Evolutionary conservation across 2,113 vertebrate genomes (phyloP).

Genomic region (Solea senegalensis): DNA sequence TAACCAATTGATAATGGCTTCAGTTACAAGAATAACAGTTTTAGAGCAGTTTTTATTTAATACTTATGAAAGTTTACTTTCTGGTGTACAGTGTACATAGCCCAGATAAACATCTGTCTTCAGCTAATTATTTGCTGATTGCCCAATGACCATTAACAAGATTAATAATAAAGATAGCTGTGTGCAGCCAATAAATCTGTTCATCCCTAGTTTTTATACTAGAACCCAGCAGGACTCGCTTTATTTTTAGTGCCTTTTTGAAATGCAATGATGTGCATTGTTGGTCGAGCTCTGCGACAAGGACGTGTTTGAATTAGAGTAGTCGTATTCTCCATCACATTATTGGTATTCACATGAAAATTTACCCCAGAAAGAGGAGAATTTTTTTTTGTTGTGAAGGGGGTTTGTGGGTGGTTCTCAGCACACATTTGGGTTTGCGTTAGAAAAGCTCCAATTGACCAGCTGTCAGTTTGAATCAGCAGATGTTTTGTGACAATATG

Average conservation of each 20-base stretch:
- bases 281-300: conserved; percentile 1
- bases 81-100: too few relatives aligned
- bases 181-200: too few relatives aligned
- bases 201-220: background rate
- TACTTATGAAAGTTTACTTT: too few relatives aligned
- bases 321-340: conserved; percentile 7
- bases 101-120: too few relatives aligned
- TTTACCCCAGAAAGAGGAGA: conserved; percentile 15
- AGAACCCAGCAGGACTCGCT: conserved; percentile 5
- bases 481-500: conserved; percentile 63
- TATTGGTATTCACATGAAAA: conserved; percentile 22
- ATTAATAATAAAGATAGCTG: too few relatives aligned
- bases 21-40: too few relatives aligned
- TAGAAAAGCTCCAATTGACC: conserved; percentile 60
- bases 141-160: too few relatives aligned
- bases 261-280: conserved; percentile 11
- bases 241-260: conserved; percentile 3
- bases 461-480: conserved; percentile 65
- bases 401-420: conserved; percentile 50
- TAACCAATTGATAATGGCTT: too few relatives aligned
- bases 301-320: conserved; percentile 20
- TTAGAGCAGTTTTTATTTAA: too few relatives aligned
- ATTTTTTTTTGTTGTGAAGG: conserved; percentile 21
- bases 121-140: too few relatives aligned
- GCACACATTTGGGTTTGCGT: conserved; percentile 57